Percentiles rank a stretch among this genome's conserved stretches.
These are phyloP conservation scores for Synergus laeviventris DNA, from an alignment of 2,888 invertebrate genomes.

Conservation along the genomic window DNA sequence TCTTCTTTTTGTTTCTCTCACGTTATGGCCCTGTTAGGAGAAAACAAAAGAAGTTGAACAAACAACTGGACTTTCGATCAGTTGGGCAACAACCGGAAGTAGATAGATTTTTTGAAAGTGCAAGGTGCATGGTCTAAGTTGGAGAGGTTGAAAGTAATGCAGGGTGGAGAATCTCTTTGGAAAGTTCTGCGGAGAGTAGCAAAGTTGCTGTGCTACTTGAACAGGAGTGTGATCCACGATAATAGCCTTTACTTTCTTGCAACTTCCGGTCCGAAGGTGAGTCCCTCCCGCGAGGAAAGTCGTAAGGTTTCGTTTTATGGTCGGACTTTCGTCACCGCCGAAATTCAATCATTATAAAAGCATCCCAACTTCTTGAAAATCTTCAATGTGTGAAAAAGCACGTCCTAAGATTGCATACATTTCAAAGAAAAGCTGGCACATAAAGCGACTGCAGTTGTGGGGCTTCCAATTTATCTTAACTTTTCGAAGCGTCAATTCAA, in stretches of 20 bases:
- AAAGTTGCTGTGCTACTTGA: slow-evolving; percentile 40
- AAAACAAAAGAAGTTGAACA: not conserved
- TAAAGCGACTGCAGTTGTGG: not conserved
- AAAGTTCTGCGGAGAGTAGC: slow-evolving; percentile 48
- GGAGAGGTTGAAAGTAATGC: slow-evolving; percentile 31
- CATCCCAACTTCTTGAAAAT: slow-evolving; percentile 20
- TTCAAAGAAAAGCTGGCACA: not conserved
- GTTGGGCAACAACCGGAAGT: not conserved
- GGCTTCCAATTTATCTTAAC: slow-evolving; percentile 10
- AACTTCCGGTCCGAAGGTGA: slow-evolving; percentile 14
- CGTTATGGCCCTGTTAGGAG: not conserved
- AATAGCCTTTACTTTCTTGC: slow-evolving; percentile 48
- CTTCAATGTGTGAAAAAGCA: not conserved
- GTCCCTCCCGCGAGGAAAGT: slow-evolving; percentile 46
- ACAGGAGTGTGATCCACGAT: slow-evolving; percentile 60
- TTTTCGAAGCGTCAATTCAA: slow-evolving; percentile 8
- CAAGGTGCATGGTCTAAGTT: not conserved
- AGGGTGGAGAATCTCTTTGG: slow-evolving; percentile 36
- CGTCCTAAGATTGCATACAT: not conserved
- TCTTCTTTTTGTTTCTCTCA: not conserved
- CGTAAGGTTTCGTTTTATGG: slow-evolving; percentile 63
- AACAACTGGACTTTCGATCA: not conserved
- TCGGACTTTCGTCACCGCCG: slow-evolving; percentile 56
- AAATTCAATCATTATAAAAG: slow-evolving; percentile 61
- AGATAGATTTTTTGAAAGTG: not conserved